Evolutionary conservation across 2,888 invertebrate genomes (phyloP).

Genomic region (Dendrolimus houi): DNA sequence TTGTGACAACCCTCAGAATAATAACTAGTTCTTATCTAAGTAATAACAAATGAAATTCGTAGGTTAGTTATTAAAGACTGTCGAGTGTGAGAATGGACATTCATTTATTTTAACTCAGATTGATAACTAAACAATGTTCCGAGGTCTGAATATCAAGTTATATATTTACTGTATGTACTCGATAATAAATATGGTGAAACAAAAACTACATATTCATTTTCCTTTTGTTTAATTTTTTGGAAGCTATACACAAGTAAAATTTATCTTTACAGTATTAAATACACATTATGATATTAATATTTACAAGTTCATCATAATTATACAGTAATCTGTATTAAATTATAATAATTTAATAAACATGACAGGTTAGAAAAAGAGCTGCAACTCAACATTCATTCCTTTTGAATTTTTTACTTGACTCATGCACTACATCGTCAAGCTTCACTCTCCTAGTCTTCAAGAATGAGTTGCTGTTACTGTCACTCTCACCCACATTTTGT

Average conservation of each 20-base stretch:
- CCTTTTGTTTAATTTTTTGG: conserved; percentile 53
- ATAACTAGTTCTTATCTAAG: no score
- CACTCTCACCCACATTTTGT: conserved; percentile 61
- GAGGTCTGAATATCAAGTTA: no score
- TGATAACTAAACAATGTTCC: no score
- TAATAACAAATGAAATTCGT: no score
- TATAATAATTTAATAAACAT: conserved; percentile 67
- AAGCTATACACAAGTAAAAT: conserved; percentile 66
- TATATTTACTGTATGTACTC: no score
- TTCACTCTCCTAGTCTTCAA: conserved; percentile 60
- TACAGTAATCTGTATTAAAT: conserved; percentile 53
- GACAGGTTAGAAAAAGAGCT: conserved; percentile 19
- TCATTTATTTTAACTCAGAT: no score
- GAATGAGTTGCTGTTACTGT: conserved; percentile 53
- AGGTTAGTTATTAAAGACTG: no score
- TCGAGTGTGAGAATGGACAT: no score
- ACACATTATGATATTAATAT: conserved; percentile 63
- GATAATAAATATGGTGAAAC: conserved; percentile 3
- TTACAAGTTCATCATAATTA: conserved; percentile 63
- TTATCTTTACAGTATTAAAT: conserved; percentile 68
- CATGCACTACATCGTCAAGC: conserved; percentile 59
- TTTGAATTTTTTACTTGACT: conserved; percentile 66
- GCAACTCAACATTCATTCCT: conserved; percentile 63
- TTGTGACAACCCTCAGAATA: no score
- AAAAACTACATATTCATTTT: conserved; percentile 39